Base-by-base conservation (phyloP, 2,888 invertebrate species). In the Ctenicera cuprea region DNA sequence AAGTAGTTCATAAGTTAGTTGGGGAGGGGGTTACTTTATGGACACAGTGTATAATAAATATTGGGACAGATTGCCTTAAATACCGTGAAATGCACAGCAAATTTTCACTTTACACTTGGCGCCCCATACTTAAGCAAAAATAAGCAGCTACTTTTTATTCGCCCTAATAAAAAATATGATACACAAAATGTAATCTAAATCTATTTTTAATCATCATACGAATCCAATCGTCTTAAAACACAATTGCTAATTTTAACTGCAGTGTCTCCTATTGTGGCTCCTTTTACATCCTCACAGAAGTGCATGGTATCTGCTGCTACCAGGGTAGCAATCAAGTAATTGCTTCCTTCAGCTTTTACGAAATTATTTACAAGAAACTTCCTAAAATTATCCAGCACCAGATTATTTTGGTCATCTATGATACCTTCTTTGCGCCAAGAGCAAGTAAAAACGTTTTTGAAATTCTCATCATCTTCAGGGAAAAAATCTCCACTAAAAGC, bases 351-450 rank as follows among this genome's bases (percentile, higher is more conserved):
- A 1, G 37, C 26, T 52, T 50, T 62, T 30, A 14, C 30, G 38
- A 67, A 66, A 61, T 66, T 61, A 20, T 72, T 30, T 38, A 72
- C n/a, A 37, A 72, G 52, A 43, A 50, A 72, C 22, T 22, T 9
- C 43, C 64, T 66, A 16, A 72, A 62, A 33, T 62, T 66, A 3
- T 72, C 67, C 11, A 30, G 7, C 9, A 54, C 41, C 14, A 72
- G 30, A 33, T 72, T 66, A 8, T 41, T 54, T 14, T 61, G 20
- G 18, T 50, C 22, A 12, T 72, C 61, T 12, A 72, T 62, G 20
- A 72, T 59, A 16, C 61, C 66, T 41, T 66, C 72, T 45, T 72
- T 72, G n/a, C 67, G 62, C 72, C 72, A 72, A 43, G 66, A 18
- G 11, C 72, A 72, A 3, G 20, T 50, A 8, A 72, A 20, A 14